A percentile compares a stretch with the other conserved stretches of the same genome.
These are phyloP conservation scores for Nothobranchius furzeri DNA, from an alignment of 2,113 vertebrate genomes.

Conservation along the genomic window DNA sequence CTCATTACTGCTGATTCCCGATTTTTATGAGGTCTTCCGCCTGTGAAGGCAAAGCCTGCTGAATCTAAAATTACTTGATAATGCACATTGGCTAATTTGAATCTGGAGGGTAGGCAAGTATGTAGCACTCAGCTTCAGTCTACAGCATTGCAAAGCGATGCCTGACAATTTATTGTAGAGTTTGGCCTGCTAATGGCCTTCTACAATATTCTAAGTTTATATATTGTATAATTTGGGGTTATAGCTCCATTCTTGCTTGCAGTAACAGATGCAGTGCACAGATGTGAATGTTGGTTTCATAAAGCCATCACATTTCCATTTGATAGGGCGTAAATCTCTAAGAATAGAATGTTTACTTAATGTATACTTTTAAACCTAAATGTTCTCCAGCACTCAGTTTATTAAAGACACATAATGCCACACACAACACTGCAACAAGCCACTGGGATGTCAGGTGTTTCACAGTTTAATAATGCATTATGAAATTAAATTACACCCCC, in stretches of 20 bases:
- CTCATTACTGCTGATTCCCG: constrained; percentile 43
- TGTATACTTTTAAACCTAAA: background rate
- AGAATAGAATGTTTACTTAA: constrained; percentile 4
- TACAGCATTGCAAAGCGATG: constrained; percentile 20
- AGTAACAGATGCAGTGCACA: constrained; percentile 18
- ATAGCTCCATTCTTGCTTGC: background rate
- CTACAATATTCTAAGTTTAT: constrained; percentile 17
- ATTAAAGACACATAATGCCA: background rate
- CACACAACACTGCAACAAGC: background rate
- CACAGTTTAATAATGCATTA: background rate
- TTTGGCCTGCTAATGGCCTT: constrained; percentile 38
- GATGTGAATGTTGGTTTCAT: constrained; percentile 12
- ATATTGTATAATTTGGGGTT: constrained; percentile 24
- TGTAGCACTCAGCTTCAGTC: constrained; percentile 45
- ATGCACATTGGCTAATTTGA: constrained; percentile 56
- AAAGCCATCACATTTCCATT: constrained; percentile 1
- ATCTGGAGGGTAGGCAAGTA: constrained; percentile 47
- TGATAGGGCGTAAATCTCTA: constrained; percentile 9
- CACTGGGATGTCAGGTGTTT: constrained; percentile 1
- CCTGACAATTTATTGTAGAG: constrained; percentile 29
- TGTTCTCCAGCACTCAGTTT: background rate
- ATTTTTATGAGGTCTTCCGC: constrained; percentile 58
- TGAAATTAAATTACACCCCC: constrained; percentile 5
- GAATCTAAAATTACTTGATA: constrained; percentile 59
- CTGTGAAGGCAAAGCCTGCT: constrained; percentile 41